Evolutionary conservation across 2,113 vertebrate genomes (phyloP), one percentile per base, ranked within the genome.

Genomic region (Misgurnus mizolepis): DNA sequence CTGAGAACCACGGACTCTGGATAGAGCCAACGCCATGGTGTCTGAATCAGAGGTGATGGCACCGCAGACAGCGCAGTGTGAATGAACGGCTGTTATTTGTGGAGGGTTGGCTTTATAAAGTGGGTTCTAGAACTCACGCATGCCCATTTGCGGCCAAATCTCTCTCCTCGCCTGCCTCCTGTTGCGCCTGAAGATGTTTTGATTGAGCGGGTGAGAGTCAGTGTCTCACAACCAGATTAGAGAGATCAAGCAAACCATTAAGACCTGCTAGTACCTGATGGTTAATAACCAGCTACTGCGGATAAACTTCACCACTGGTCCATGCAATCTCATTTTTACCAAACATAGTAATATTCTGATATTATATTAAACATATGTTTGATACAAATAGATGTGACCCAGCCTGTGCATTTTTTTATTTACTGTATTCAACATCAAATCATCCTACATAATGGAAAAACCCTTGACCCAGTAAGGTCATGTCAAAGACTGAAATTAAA

Each of bases 1-100:
- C 40, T 80, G 40, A 75, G 72, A 34, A 43, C 6, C 34, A 12
- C 58, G 14, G 5, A 60, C 12, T 71, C 80, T 81, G 5, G 11
- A 71, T 69, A 81, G 18, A 0, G 65, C 77, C 43, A 81, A 43
- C 18, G 86, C 87, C 88, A 91, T 91, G 0, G 4, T 40, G 7
- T 58, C 12, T 7, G 10, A 17, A 17, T 18, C 55, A 18, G 17
- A 58, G 8, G 17, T 58, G 17, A 58, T 7, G 49, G 34, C 65
- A 56, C 11, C 11, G 17, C 17, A n/a, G 18, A 27, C 7, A 75
- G 27, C 0, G n/a, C n/a, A 6, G 45, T n/a, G 50, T 10, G 11
- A 18, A 14, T 55, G 62, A n/a, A n/a, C 3, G 5, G 12, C 9
- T 4, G 45, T 34, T 7, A 27, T 6, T 8, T 6, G 7, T 2